Base-by-base conservation (phyloP, 1,140 invertebrate species). In the Diploscapter pachys region DNA sequence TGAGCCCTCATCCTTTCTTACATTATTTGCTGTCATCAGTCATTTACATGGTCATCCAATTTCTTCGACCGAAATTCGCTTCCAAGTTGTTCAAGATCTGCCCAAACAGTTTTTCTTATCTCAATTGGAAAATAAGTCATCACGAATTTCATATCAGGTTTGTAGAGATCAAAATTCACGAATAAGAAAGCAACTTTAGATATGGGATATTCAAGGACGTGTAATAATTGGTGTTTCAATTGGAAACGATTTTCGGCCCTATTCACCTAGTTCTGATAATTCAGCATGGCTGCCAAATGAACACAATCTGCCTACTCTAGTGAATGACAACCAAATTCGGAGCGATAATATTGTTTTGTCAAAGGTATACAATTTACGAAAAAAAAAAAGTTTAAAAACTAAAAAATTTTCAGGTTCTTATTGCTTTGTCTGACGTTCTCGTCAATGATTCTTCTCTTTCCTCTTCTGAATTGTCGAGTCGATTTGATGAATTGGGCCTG, bases 401-500 rank as follows among this genome's bases (percentile, higher is more conserved):
- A 55, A 3, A 31, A 5, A 9, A 3, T 54, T 59, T 50, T 61
- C 52, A 70, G 68, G 68, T 70, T 48, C 63, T 56, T 50, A 49
- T 70, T 13, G 68, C 68, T 3, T 56, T 70, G 4, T 11, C 56
- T 11, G 68, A 70, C 63, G 68, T 70, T 5, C 59, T 70, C 3
- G 68, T 61, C 3, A 61, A 56, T 55, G 68, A 50, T n/a, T 5
- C 31, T 31, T 31, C 31, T 31, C 31, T 31, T 31, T 31, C 31
- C 31, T 31, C 31, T 31, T 31, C 31, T 31, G 31, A 31, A 1
- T 70, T 8, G 68, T 61, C 9, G 68, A 70, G 11, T 31, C 31
- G 75, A 5, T 76, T 76, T 63, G 56, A 65, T 56, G 75, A 76
- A 50, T 63, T 76, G 74, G 75, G 75, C 11, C 31, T 76, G 48